A percentile compares a stretch with the other conserved stretches of the same genome.
Evolutionary conservation across 2,113 vertebrate genomes (phyloP).

Genomic region (Lophotis ruficrista): DNA sequence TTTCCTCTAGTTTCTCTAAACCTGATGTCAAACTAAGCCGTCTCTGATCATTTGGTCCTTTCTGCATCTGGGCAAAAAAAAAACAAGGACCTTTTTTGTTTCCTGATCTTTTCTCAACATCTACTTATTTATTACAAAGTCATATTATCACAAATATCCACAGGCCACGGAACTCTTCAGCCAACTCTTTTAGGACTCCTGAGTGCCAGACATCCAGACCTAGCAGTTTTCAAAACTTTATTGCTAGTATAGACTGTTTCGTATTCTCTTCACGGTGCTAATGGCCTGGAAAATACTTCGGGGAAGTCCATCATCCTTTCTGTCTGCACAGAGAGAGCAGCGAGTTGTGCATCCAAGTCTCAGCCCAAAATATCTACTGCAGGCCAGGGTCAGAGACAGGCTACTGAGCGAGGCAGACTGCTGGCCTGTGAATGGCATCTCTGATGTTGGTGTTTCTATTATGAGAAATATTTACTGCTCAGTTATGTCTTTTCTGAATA

Average conservation of each 20-base stretch:
- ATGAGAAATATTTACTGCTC: slow-evolving; percentile 26
- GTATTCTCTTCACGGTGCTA: slow-evolving; percentile 1
- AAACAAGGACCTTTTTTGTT: not conserved
- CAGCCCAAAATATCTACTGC: slow-evolving; percentile 27
- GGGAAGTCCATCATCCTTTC: slow-evolving; percentile 27
- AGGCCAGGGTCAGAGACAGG: slow-evolving; percentile 33
- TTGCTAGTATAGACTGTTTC: not conserved
- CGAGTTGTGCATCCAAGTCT: not conserved
- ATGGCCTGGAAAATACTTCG: slow-evolving; percentile 44
- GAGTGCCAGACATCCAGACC: not conserved
- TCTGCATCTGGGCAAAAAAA: not conserved
- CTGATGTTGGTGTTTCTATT: not conserved
- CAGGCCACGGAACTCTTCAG: not conserved
- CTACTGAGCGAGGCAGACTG: not conserved
- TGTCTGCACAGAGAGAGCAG: not conserved
- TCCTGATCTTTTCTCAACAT: not conserved
- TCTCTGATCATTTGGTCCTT: not conserved
- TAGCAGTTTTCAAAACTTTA: slow-evolving; percentile 2
- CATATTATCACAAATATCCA: not conserved
- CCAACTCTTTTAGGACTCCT: not conserved
- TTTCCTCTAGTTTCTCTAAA: not conserved
- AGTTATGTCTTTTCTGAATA: not conserved
- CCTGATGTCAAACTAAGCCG: not conserved
- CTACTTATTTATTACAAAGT: not conserved
- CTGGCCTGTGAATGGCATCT: not conserved